Percentiles rank a stretch among this genome's conserved stretches.
Conservation (phyloP, 2,797 vertebrate species). For the Limosa lapponica region DNA sequence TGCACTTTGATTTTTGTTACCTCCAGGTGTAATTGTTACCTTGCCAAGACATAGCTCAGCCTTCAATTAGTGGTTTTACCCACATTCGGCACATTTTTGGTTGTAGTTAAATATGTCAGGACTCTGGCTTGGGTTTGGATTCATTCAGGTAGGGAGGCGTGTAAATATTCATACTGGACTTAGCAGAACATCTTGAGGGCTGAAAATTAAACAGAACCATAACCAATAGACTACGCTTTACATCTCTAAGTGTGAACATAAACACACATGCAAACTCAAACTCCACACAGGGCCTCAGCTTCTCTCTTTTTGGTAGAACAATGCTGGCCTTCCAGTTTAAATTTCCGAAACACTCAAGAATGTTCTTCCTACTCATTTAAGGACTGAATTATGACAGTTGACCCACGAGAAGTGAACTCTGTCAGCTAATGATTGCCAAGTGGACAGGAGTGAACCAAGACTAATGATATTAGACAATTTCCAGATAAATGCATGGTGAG, state of each 20-base stretch:
- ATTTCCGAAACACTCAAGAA: background rate
- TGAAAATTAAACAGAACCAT: background rate
- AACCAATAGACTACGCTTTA: background rate
- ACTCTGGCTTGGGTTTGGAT: background rate
- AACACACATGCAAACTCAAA: background rate
- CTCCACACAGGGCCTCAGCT: background rate
- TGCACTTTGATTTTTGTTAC: accelerated
- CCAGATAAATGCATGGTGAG: constrained; percentile 2
- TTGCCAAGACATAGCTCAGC: background rate
- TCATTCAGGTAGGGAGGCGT: background rate
- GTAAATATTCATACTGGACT: background rate
- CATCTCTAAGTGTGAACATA: background rate
- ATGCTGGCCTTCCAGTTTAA: background rate
- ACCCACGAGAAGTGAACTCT: background rate
- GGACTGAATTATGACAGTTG: background rate
- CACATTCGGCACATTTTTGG: background rate
- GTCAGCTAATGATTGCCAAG: background rate
- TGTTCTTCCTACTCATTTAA: background rate
- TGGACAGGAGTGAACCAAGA: background rate
- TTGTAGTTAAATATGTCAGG: background rate
- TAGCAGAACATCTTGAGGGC: background rate
- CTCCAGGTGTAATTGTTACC: background rate
- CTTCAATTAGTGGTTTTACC: background rate
- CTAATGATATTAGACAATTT: background rate
- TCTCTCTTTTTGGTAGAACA: background rate